Percentiles rank a stretch among this genome's conserved stretches.
phyloP scores from a whole-genome alignment of 2,888 invertebrate genomes.

The Drosophila mimica region DNA sequence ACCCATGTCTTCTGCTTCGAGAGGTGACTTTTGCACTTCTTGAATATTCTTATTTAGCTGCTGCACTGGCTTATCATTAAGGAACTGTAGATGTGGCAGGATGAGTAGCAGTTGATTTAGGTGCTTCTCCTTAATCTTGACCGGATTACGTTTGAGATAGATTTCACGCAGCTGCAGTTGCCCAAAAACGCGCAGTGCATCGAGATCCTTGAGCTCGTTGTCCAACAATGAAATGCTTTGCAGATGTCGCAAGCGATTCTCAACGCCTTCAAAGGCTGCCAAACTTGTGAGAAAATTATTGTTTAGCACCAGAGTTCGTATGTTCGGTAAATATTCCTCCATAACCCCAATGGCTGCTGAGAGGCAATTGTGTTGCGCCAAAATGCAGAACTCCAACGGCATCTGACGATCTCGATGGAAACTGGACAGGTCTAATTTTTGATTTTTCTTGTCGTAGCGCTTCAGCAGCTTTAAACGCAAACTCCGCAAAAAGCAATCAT shows the following conservation, averaged over 20 bases:
- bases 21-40: not conserved
- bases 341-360: not conserved
- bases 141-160: not conserved
- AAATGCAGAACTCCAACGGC: not conserved
- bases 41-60: not conserved
- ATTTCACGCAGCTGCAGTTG: not conserved
- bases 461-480: not conserved
- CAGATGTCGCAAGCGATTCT: not conserved
- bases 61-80: not conserved
- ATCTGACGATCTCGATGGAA: not conserved
- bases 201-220: conserved; percentile 3
- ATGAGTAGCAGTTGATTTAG: not conserved
- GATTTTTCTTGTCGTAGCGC: not conserved
- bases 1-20: not conserved
- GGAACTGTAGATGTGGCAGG: not conserved
- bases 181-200: not conserved
- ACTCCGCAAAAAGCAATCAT: not conserved
- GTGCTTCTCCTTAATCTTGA: not conserved
- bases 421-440: not conserved
- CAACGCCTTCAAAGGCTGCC: conserved; percentile 7
- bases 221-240: not conserved
- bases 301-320: not conserved
- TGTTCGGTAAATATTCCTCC: not conserved
- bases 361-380: conserved; percentile 2
- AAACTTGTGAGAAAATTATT: not conserved